phyloP scores from a whole-genome alignment of 2,797 vertebrate species.

The Champsocephalus gunnari region DNA sequence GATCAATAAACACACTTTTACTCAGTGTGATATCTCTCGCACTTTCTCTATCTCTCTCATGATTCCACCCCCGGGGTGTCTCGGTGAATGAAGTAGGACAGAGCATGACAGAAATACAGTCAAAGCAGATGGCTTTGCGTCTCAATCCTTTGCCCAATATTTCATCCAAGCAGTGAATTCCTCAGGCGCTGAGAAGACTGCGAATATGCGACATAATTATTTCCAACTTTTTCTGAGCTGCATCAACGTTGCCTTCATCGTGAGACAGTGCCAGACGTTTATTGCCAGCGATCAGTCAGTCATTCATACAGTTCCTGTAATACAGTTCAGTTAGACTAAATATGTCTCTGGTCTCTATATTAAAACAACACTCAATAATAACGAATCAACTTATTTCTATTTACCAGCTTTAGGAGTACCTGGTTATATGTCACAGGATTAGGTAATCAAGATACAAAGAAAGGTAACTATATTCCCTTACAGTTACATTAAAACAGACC shows the following conservation, averaged over 20 bases:
- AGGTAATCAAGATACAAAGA: no score
- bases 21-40: slow-evolving; percentile 22
- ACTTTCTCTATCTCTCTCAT: slow-evolving; percentile 10
- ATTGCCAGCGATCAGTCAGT: slow-evolving; percentile 40
- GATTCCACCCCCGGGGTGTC: slow-evolving; percentile 24
- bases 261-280: slow-evolving; percentile 41
- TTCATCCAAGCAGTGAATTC: slow-evolving; percentile 43
- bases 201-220: slow-evolving; percentile 46
- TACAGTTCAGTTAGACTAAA: slow-evolving; percentile 33
- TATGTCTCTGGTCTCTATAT: slow-evolving; percentile 22
- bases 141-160: slow-evolving; percentile 58
- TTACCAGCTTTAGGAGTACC: background rate
- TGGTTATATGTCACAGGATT: no score
- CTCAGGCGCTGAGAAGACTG: slow-evolving; percentile 29
- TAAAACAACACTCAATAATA: slow-evolving; percentile 18
- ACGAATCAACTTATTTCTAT: slow-evolving; percentile 29
- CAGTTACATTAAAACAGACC: no score
- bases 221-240: slow-evolving; percentile 35
- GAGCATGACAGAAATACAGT: slow-evolving; percentile 63
- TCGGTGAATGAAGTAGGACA: slow-evolving; percentile 58
- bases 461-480: no score
- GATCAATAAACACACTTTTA: slow-evolving; percentile 66
- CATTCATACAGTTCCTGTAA: slow-evolving; percentile 24
- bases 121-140: slow-evolving; percentile 67
- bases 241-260: slow-evolving; percentile 32